Evolutionary conservation across 1,140 invertebrate species (phyloP), one percentile per base, ranked within the genome.

Genomic region (Scaptomyza hsui): DNA sequence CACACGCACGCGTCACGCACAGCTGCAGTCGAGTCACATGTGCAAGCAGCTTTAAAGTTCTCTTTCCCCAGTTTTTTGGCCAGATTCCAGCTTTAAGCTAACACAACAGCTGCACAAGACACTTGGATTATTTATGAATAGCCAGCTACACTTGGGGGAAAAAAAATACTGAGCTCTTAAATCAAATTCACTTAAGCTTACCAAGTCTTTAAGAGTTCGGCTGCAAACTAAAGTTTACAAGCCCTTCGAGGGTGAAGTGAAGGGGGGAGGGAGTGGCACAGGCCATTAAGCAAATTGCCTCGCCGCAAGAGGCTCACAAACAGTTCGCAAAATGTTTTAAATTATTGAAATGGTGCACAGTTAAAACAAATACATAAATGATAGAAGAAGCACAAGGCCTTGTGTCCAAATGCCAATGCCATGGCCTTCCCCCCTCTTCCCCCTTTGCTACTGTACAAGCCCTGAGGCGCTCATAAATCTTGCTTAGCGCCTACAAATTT

Each of bases 231-330:
- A 9, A 32, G 7, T 12, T 32, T 3, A 10, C 24, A 24, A 24
- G 3, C 9, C 10, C 10, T 37, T 1, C 32, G 4, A 37, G 32
- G 39, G 52, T 26, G 47, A 15, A 13, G 15, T 16, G 5, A 16
- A 4, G 4, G 24, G 13, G 7, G 26, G 3, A 3, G 26, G 48
- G 49, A 13, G 47, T 5, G 32, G 70, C 60, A 80, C 70, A 81
- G 69, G 47, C 82, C 81, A 86, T 86, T 86, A 86, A 81, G 77
- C 77, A 86, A 86, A 86, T 86, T 88, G 81, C 81, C 82, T 75
- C 12, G n/a, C 3, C 32, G n/a, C 67, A 71, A 80, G 73, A 86
- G 68, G 79, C 59, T 73, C 47, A 19, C 21, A 47, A 47, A 47
- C 26, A 15, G 37, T 59, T 73, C 47, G 15, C 21, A 47, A 47